Evolutionary conservation across 2,888 invertebrate species (phyloP).

Genomic region (Spisula solida): DNA sequence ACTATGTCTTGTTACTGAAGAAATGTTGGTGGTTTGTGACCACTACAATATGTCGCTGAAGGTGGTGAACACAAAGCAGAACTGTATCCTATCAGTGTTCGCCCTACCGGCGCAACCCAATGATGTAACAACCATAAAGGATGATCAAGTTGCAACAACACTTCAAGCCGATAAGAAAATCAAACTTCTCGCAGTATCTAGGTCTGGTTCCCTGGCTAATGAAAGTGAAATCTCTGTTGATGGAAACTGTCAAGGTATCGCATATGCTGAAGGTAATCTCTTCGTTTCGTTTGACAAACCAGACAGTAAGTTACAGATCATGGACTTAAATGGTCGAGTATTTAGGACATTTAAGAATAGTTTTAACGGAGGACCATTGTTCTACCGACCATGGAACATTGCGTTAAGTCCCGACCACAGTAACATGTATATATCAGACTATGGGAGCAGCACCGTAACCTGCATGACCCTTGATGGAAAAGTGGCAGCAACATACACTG

Average conservation of each 20-base stretch:
- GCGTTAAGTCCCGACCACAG: conserved; percentile 37
- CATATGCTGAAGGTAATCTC: conserved; percentile 43
- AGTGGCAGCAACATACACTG: conserved; percentile 31
- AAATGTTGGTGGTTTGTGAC: conserved; percentile 40
- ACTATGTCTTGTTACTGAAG: conserved; percentile 38
- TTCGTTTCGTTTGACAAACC: conserved; percentile 39
- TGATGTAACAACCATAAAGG: conserved; percentile 41
- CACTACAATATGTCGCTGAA: conserved; percentile 48
- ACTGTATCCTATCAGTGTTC: conserved; percentile 41
- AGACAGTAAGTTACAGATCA: conserved; percentile 39
- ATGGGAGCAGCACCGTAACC: conserved; percentile 30
- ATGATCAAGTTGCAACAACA: conserved; percentile 35
- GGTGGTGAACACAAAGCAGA: conserved; percentile 41
- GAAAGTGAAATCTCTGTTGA: conserved; percentile 38
- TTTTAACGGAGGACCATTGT: conserved; percentile 36
- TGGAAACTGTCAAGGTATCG: conserved; percentile 39
- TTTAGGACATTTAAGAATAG: conserved; percentile 37
- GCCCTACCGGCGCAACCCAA: conserved; percentile 40
- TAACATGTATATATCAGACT: conserved; percentile 43
- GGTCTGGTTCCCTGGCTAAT: conserved; percentile 24
- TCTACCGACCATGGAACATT: conserved; percentile 48
- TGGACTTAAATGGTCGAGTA: conserved; percentile 44
- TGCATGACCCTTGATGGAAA: conserved; percentile 41
- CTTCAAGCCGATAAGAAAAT: conserved; percentile 45
- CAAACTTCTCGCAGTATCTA: conserved; percentile 25